Conservation (phyloP, 2,888 invertebrate genomes). For the Lampropteryx suffumata region DNA sequence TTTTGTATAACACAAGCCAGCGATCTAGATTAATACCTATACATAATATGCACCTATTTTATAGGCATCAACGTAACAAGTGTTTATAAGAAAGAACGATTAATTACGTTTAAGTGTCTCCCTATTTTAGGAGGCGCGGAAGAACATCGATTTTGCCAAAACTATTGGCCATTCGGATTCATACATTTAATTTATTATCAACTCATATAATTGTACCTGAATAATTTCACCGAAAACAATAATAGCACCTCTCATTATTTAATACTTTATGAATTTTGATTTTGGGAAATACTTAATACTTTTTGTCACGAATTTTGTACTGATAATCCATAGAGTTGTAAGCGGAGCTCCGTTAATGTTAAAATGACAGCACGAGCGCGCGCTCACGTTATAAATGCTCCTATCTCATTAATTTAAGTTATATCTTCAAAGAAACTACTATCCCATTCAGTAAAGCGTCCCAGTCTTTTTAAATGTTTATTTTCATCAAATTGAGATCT, state of each 20-base stretch:
- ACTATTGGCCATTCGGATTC: constrained; percentile 34
- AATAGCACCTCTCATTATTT: constrained; percentile 66
- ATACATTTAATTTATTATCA: constrained; percentile 21
- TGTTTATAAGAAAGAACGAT: constrained; percentile 37
- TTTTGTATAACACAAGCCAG: constrained; percentile 8
- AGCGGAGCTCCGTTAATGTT: constrained; percentile 53
- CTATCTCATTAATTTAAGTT: constrained; percentile 80
- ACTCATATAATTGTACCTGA: constrained; percentile 53
- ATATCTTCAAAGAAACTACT: constrained; percentile 80
- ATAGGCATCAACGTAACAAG: constrained; percentile 43
- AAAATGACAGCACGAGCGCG: constrained; percentile 49
- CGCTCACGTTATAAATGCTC: constrained; percentile 74
- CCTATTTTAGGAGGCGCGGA: constrained; percentile 65
- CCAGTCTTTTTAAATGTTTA: constrained; percentile 82
- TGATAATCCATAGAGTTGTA: constrained; percentile 63
- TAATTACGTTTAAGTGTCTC: constrained; percentile 57
- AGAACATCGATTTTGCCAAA: constrained; percentile 69
- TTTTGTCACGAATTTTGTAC: constrained; percentile 77
- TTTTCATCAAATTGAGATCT: constrained; percentile 84
- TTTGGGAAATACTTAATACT: constrained; percentile 80
- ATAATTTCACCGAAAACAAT: constrained; percentile 44
- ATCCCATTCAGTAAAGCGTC: constrained; percentile 83
- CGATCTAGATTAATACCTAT: constrained; percentile 12
- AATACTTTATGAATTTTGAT: constrained; percentile 78
- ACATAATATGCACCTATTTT: constrained; percentile 16